Evolutionary conservation across 2,797 vertebrate genomes (phyloP), one percentile per base, ranked within the genome.

Genomic region (Acipenser ruthenus): DNA sequence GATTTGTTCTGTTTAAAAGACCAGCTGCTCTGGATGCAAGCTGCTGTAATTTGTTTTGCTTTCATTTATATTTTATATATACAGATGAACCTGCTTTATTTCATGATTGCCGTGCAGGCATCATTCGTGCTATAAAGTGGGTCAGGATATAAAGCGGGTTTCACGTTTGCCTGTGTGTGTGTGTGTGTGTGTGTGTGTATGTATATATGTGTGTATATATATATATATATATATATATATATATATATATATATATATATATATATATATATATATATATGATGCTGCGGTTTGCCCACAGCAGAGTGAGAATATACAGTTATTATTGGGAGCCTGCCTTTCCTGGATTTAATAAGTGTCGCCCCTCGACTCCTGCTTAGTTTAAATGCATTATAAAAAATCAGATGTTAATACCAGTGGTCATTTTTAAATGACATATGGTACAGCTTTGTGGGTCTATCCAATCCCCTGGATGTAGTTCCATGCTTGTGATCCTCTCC

Each of bases 1-100:
- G 61, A 70, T 79, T 75, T 65, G 47, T 3, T 65, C 65, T 77
- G 65, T 73, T 70, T 69, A 67, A 71, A 37, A 72, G 66, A 51
- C 53, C 60, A 55, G 67, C 64, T 68, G 66, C 68, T 69, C 65
- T 68, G 64, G 23, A 69, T 70, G 58, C 58, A 65, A 64, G 62
- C 68, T 71, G 62, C 71, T 63, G 65, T 37, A 15, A 62, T 58
- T 49, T 59, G 58, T 62, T 66, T 64, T 68, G 62, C 70, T 50
- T 53, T 73, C 64, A 69, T 62, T 60, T 70, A 70, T 37, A 18
- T 18, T 18, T 18, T 18, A 18, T 18, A 18, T 18, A 18, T 18
- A 37, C 23, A 37, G 23, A 37, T 37, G 23, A 37, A 4, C 23
- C 23, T 37, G 23, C 23, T 37, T 37, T 37, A 18, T 18, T 1